Evolutionary conservation across 2,113 vertebrate genomes (phyloP).

Genomic region (Rhinolophus ferrumequinum): DNA sequence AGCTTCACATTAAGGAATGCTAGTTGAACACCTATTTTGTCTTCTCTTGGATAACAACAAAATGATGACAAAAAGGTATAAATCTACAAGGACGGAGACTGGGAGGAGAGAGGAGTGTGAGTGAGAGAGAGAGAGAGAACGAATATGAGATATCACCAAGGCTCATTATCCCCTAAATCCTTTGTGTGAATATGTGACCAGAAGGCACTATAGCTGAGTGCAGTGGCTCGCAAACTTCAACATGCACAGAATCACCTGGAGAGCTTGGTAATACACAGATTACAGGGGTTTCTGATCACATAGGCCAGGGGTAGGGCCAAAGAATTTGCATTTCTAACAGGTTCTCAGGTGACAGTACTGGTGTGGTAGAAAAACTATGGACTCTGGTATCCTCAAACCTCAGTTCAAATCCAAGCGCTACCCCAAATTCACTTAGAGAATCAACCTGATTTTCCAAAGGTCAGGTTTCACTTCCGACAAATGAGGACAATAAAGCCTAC

Average conservation of each 20-base stretch:
- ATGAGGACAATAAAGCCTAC: constrained; percentile 1
- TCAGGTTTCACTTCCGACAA: background rate
- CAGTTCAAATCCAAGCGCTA: background rate
- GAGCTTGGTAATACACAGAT: background rate
- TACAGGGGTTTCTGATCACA: background rate
- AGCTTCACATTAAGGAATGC: constrained; percentile 32
- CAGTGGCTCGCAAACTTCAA: background rate
- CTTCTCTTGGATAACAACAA: constrained; percentile 38
- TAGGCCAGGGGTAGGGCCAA: background rate
- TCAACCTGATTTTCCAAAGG: background rate
- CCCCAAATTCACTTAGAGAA: background rate
- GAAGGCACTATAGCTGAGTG: background rate
- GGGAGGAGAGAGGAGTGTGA: background rate
- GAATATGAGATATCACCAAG: background rate
- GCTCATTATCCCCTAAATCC: background rate
- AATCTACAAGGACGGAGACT: constrained; percentile 26
- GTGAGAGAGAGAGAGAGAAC: background rate
- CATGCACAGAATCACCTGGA: constrained; percentile 8
- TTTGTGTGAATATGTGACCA: background rate
- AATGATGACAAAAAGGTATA: background rate
- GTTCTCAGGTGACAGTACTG: background rate
- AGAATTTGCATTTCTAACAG: constrained; percentile 38
- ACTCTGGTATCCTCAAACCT: background rate
- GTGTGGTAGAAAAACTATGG: background rate
- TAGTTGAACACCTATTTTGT: constrained; percentile 34